Evolutionary conservation across 2,888 invertebrate genomes (phyloP), one percentile per base, ranked within the genome.

Genomic region (Temnothorax rugatulus): DNA sequence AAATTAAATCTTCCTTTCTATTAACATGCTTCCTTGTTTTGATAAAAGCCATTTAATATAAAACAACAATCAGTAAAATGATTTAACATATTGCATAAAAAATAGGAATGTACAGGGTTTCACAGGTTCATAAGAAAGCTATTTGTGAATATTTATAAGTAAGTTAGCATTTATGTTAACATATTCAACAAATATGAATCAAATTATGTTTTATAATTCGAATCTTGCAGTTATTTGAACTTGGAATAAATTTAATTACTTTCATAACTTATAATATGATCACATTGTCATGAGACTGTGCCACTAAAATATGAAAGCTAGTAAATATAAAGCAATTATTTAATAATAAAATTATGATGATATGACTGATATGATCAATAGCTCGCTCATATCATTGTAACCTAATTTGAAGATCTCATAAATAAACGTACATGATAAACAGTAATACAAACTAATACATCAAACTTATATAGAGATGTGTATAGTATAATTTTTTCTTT

Each of bases 231-330:
- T 88, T 85, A 85, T 87, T 86, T 89, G 64, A 59, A 89, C 81
- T 89, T 83, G 50, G 64, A 83, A 57, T 75, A 69, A 87, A 87
- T 50, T 63, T 64, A 81, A 68, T 47, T 57, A 61, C 15, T 77
- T 52, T 76, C 81, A 47, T 66, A 71, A 9, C 54, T 82, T 79
- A 68, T 64, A 44, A 68, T 61, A 82, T 79, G 68, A 82, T 84
- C 74, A 82, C 50, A 75, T 54, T 61, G 66, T 86, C 68, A 83
- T 82, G 64, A 87, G 61, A 85, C 75, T 68, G 75, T 86, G 83
- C 76, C 64, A 85, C 71, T 86, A 89, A 89, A 87, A 84, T 84
- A 89, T 50, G 82, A 89, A 89, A 89, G 68, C 83, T 89, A 86
- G 79, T 75, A 84, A 84, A 89, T 75, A 79, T 75, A 89, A 87